Evolutionary conservation across 2,797 vertebrate genomes (phyloP).

Genomic region (Austrolebias charrua): DNA sequence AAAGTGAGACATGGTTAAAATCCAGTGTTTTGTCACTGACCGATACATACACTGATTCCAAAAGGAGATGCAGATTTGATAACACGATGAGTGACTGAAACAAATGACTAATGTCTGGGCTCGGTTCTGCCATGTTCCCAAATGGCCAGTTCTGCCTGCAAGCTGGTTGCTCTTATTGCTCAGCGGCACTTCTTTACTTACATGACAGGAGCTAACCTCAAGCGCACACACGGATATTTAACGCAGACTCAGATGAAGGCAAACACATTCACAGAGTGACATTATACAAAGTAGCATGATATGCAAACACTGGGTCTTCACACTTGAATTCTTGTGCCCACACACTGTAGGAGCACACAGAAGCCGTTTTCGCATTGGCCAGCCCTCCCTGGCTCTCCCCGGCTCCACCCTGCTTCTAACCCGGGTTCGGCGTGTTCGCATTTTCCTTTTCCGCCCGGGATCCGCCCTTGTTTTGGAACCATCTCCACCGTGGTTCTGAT

Average conservation of each 20-base stretch:
- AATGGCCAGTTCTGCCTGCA: conserved; percentile 61
- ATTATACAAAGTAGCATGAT: conserved; percentile 1
- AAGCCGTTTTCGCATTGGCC: no score
- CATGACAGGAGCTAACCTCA: conserved; percentile 38
- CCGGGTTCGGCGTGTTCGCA: no score
- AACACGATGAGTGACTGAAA: conserved; percentile 30
- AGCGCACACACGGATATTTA: conserved; percentile 10
- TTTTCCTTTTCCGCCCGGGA: no score
- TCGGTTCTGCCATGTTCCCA: conserved; percentile 53
- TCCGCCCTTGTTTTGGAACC: no score
- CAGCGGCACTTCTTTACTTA: conserved; percentile 56
- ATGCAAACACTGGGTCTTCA: conserved; percentile 1
- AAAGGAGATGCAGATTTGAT: conserved; percentile 38
- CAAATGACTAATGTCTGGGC: conserved; percentile 36
- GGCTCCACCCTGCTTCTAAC: no score
- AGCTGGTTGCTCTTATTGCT: conserved; percentile 62
- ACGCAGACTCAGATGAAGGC: background rate
- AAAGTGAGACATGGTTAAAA: conserved; percentile 38
- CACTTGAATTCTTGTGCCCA: conserved; percentile 21
- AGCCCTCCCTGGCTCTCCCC: no score
- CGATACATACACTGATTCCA: conserved; percentile 28
- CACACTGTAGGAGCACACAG: conserved; percentile 14
- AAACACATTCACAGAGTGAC: conserved; percentile 8
- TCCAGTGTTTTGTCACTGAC: conserved; percentile 27
- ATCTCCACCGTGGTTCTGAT: no score